These are phyloP conservation scores for Vimba vimba DNA, from an alignment of 2,113 vertebrate genomes.

Conservation along the genomic window DNA sequence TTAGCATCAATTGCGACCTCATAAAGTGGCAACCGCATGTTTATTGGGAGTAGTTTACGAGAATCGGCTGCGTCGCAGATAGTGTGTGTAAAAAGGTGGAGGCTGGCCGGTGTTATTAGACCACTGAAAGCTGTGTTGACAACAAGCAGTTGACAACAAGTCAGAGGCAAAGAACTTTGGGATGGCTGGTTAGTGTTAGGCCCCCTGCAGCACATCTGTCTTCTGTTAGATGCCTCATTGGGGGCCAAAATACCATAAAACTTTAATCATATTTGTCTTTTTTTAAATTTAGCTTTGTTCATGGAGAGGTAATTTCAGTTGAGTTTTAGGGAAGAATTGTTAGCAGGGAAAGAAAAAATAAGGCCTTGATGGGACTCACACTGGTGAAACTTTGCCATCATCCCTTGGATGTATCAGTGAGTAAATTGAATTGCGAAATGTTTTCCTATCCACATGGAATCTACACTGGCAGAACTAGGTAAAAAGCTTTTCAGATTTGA, in stretches of 20 bases:
- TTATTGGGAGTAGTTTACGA: slow-evolving; percentile 25
- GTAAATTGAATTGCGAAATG: background rate
- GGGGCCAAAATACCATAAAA: slow-evolving; percentile 59
- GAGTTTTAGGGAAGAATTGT: slow-evolving; percentile 46
- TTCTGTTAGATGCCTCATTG: slow-evolving; percentile 55
- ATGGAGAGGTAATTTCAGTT: slow-evolving; percentile 53
- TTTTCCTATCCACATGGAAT: slow-evolving; percentile 18
- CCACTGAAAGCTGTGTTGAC: slow-evolving; percentile 38
- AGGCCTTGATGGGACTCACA: slow-evolving; percentile 23
- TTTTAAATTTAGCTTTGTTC: slow-evolving; percentile 57
- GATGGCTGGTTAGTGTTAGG: slow-evolving; percentile 54
- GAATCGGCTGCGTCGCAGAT: background rate
- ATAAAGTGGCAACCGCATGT: slow-evolving; percentile 38
- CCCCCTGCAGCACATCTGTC: slow-evolving; percentile 55
- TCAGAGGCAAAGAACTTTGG: slow-evolving; percentile 15
- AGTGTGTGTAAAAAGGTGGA: slow-evolving; percentile 12
- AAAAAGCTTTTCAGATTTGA: background rate
- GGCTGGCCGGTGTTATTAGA: background rate
- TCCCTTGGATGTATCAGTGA: slow-evolving; percentile 17
- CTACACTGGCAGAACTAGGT: background rate
- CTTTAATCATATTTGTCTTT: slow-evolving; percentile 51
- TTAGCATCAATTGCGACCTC: slow-evolving; percentile 30
- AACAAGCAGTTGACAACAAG: slow-evolving; percentile 36
- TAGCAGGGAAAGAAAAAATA: slow-evolving; percentile 48
- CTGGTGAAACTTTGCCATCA: slow-evolving; percentile 8